Conservation (phyloP, 2,113 vertebrate genomes). For the Sphaerodactylus townsendi region DNA sequence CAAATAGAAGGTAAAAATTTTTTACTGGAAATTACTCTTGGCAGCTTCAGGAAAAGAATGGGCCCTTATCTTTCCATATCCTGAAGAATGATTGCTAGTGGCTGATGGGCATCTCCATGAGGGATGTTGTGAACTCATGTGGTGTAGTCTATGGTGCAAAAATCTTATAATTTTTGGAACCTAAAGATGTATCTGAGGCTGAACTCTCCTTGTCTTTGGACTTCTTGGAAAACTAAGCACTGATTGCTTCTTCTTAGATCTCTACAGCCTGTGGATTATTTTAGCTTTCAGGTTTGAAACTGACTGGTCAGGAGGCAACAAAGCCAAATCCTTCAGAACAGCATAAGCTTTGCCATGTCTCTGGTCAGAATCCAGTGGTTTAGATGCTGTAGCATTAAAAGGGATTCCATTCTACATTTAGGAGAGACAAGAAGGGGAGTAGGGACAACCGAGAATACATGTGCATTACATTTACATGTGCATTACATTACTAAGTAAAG, state of each 20-base stretch:
- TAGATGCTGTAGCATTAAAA: not conserved
- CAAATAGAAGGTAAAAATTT: not conserved
- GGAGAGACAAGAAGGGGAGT: not conserved
- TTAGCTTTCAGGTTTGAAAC: not conserved
- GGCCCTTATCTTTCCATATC: not conserved
- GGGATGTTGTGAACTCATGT: not conserved
- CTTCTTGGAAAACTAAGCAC: not conserved
- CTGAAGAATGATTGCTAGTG: not conserved
- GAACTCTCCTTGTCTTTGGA: not conserved
- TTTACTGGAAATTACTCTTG: not conserved
- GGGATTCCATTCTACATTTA: not conserved
- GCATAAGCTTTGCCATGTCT: not conserved
- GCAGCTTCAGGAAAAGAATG: not conserved
- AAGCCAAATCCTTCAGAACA: not conserved
- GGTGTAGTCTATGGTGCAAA: not conserved
- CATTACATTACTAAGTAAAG: no score
- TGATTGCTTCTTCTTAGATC: not conserved
- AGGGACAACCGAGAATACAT: not conserved
- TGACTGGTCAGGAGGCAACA: not conserved
- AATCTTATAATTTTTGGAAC: not conserved
- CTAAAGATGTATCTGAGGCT: not conserved
- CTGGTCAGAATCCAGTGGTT: not conserved
- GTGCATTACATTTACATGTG: no score
- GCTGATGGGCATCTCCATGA: not conserved
- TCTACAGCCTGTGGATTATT: not conserved